Percentiles rank a stretch among this genome's conserved stretches.
Conservation (phyloP, 2,113 vertebrate species). For the Trichechus manatus region DNA sequence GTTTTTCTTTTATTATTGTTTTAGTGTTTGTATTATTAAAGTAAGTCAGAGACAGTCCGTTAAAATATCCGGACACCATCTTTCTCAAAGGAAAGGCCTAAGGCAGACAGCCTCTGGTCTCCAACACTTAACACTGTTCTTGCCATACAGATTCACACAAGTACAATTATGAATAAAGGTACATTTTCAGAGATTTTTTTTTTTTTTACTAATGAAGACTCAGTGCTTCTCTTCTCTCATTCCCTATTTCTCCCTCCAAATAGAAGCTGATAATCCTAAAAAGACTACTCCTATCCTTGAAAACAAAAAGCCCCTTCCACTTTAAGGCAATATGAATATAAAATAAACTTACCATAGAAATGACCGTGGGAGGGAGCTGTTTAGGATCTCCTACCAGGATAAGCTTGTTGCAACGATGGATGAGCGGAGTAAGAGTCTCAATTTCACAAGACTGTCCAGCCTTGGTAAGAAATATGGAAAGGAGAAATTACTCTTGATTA, state of each 20-base stretch:
- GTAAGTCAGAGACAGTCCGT: neutral
- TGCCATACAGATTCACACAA: neutral
- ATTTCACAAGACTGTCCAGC: constrained; percentile 93
- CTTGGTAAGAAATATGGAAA: constrained; percentile 76
- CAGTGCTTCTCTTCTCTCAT: neutral
- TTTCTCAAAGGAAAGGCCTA: neutral
- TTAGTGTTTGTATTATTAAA: neutral
- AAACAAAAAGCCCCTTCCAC: neutral
- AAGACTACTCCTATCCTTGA: neutral
- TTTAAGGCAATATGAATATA: neutral
- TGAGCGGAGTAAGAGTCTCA: constrained; percentile 92
- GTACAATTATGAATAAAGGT: neutral
- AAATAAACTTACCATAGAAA: constrained; percentile 88
- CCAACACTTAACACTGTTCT: too few relatives aligned
- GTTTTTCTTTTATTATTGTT: neutral
- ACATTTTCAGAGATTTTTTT: neutral
- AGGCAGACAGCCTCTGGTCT: fast-evolving
- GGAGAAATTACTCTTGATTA: neutral
- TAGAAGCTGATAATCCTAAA: neutral
- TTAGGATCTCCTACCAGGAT: constrained; percentile 93
- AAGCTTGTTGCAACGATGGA: constrained; percentile 90
- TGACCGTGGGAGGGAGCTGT: constrained; percentile 93
- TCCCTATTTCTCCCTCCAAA: neutral
- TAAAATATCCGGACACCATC: neutral
- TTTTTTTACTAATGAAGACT: neutral